Percentiles rank a stretch among this genome's conserved stretches.
phyloP scores from a whole-genome alignment of 2,888 invertebrate species.

The Drosophila anomalata region DNA sequence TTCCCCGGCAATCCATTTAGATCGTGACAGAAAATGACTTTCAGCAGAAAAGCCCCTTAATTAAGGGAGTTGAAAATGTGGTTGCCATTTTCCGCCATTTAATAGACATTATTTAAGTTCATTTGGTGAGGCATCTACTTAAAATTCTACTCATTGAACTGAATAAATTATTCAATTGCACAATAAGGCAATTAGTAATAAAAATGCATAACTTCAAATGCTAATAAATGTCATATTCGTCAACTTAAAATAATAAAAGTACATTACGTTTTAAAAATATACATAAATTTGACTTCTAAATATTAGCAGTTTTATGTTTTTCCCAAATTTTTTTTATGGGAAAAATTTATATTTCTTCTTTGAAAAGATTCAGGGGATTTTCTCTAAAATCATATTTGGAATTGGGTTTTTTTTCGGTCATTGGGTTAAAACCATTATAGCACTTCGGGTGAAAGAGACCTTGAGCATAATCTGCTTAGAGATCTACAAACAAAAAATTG shows the following conservation, averaged over 20 bases:
- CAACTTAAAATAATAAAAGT: neutral
- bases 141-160: neutral
- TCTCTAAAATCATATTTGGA: too few species aligned
- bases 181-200: neutral
- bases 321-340: too few species aligned
- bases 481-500: neutral
- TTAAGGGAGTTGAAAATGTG: constrained; percentile 9
- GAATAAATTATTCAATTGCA: neutral
- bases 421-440: neutral
- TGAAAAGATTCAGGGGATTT: too few species aligned
- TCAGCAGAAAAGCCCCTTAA: constrained; percentile 4
- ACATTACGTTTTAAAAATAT: too few species aligned
- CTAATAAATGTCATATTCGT: neutral
- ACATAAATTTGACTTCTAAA: too few species aligned
- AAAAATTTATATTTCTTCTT: too few species aligned
- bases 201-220: neutral
- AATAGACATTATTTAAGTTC: constrained; percentile 3
- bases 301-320: neutral
- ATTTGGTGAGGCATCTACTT: constrained; percentile 19
- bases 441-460: neutral
- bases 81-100: neutral
- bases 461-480: neutral
- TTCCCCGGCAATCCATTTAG: neutral
- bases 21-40: neutral
- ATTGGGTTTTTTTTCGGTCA: too few species aligned